These are phyloP conservation scores for Strongylocentrotus purpuratus DNA, from an alignment of 35 echinoderm and acorn worm genomes.

Conservation along the genomic window DNA sequence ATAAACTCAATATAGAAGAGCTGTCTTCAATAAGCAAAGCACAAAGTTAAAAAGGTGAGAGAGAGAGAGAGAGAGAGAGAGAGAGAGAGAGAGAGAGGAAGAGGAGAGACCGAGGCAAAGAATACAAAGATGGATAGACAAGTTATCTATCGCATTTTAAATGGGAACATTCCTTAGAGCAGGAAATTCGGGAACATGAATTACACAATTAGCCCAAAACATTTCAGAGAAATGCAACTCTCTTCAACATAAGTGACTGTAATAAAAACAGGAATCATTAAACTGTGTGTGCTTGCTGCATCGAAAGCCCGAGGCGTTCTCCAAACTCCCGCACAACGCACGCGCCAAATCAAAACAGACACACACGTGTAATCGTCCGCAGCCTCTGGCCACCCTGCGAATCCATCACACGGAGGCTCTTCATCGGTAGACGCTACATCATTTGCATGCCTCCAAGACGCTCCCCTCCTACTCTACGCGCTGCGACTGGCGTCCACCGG, in stretches of 20 bases:
- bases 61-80: neutral
- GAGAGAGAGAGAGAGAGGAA: neutral
- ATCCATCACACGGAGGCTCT: constrained; percentile 4
- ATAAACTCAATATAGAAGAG: neutral
- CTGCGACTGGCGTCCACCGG: constrained; percentile 30
- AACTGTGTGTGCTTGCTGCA: neutral
- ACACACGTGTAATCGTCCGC: constrained; percentile 26
- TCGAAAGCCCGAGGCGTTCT: neutral
- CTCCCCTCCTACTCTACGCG: neutral
- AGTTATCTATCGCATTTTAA: neutral
- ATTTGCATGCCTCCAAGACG: constrained; percentile 41
- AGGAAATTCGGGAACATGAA: neutral
- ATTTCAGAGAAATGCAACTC: neutral
- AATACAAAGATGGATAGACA: neutral
- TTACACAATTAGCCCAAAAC: neutral
- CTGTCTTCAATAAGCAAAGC: no score
- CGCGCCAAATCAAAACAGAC: constrained; percentile 37
- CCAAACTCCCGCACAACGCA: neutral
- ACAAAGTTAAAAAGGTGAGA: neutral
- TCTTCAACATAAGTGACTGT: neutral
- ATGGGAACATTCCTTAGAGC: neutral
- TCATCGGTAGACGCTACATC: constrained; percentile 19
- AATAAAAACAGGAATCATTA: constrained; percentile 15
- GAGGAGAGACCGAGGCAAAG: neutral
- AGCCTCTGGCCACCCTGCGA: neutral